These are phyloP conservation scores for Stegodyphus dumicola DNA, from an alignment of 1,140 invertebrate genomes.

Conservation along the genomic window DNA sequence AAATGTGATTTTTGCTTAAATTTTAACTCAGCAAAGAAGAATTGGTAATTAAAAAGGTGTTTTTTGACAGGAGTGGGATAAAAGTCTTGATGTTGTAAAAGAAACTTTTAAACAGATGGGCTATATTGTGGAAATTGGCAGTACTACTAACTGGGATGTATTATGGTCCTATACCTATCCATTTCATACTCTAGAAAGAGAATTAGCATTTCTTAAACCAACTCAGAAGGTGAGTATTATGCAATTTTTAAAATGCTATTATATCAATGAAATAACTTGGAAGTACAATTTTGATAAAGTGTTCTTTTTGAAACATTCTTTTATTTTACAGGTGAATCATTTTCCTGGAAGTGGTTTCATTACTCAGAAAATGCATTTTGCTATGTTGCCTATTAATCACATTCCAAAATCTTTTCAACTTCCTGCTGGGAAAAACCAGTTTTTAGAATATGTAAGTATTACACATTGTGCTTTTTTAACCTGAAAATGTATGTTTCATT, in stretches of 20 bases:
- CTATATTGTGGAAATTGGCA: background rate
- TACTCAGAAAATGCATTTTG: constrained; percentile 93
- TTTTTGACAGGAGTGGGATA: constrained; percentile 20
- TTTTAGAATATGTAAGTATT: constrained; percentile 77
- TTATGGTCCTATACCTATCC: constrained; percentile 96
- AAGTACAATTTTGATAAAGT: background rate
- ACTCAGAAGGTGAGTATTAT: constrained; percentile 75
- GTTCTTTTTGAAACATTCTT: background rate
- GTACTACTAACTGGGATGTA: constrained; percentile 76
- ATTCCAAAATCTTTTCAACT: constrained; percentile 90
- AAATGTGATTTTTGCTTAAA: too few species aligned
- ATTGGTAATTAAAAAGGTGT: too few species aligned
- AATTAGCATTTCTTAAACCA: constrained; percentile 75
- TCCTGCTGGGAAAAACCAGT: constrained; percentile 79
- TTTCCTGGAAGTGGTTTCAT: constrained; percentile 94
- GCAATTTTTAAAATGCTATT: constrained; percentile 23
- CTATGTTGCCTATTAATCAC: constrained; percentile 79
- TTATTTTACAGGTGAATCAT: constrained; percentile 81
- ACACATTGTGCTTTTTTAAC: too few species aligned
- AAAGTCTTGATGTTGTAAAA: constrained; percentile 24
- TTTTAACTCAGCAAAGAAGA: too few species aligned
- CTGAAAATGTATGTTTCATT: too few species aligned
- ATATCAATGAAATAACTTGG: constrained; percentile 17
- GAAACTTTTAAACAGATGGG: constrained; percentile 28
- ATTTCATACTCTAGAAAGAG: constrained; percentile 72